These are phyloP conservation scores for Melipona bicolor DNA, from an alignment of 2,888 invertebrate genomes.

Conservation along the genomic window DNA sequence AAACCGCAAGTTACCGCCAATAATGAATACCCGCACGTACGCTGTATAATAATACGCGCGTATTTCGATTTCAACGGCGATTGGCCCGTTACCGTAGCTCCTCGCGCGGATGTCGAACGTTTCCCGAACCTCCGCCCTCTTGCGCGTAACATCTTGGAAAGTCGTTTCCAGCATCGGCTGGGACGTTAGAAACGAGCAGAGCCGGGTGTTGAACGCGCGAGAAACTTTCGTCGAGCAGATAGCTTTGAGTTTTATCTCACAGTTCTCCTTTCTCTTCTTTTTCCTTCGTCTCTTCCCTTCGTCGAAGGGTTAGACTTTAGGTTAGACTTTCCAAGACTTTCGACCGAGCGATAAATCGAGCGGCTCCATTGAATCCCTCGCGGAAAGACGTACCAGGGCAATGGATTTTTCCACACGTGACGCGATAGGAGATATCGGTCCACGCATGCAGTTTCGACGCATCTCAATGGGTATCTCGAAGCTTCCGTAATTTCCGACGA, in stretches of 20 bases:
- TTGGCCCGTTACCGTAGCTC: not conserved
- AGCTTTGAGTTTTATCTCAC: constrained; percentile 34
- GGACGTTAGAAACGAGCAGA: constrained; percentile 5
- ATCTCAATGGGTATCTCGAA: not conserved
- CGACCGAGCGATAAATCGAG: constrained; percentile 38
- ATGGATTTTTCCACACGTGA: constrained; percentile 4
- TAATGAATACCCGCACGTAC: not conserved
- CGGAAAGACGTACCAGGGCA: not conserved
- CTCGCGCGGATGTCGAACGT: not conserved
- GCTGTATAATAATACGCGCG: too few species aligned
- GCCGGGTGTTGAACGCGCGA: constrained; percentile 23
- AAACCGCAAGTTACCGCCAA: not conserved
- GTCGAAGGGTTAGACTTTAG: too few species aligned
- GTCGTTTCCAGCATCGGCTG: constrained; percentile 13
- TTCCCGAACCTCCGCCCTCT: not conserved
- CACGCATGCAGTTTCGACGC: too few species aligned
- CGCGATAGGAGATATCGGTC: not conserved
- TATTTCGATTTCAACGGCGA: not conserved
- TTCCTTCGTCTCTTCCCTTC: not conserved
- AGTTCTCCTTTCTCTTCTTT: constrained; percentile 10
- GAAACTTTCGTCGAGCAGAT: constrained; percentile 36
- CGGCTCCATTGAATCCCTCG: constrained; percentile 14
- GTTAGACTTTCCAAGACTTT: constrained; percentile 5
- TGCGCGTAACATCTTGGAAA: not conserved
- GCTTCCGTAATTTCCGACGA: constrained; percentile 1